Evolutionary conservation across 2,113 vertebrate species (phyloP).

Genomic region (Salvator merianae): DNA sequence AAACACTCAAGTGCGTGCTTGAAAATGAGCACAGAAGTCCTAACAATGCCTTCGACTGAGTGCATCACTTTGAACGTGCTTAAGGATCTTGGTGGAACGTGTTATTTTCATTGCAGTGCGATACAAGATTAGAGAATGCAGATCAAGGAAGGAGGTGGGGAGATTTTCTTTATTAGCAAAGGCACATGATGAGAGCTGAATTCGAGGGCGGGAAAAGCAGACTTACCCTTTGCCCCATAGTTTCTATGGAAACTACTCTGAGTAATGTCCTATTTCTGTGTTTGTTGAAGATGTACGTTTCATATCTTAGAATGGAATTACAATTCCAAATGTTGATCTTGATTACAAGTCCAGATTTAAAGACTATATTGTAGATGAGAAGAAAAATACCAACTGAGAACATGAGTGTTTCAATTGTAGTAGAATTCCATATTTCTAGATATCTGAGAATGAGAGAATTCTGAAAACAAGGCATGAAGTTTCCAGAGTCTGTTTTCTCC

Average conservation of each 20-base stretch:
- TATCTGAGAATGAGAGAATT: too few species aligned
- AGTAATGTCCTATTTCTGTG: constrained; percentile 1
- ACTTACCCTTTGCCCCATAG: neutral
- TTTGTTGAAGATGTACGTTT: constrained; percentile 39
- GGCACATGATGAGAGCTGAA: neutral
- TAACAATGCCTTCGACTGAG: neutral
- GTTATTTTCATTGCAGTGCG: neutral
- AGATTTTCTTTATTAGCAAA: constrained; percentile 14
- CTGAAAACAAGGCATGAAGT: neutral
- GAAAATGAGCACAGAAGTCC: neutral
- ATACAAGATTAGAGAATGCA: neutral
- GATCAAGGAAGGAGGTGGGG: neutral
- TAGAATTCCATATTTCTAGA: too few species aligned
- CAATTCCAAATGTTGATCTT: constrained; percentile 5
- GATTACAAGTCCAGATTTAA: constrained; percentile 12
- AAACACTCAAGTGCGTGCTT: neutral
- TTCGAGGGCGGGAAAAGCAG: neutral
- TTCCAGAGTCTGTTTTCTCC: neutral
- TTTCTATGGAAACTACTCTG: constrained; percentile 51
- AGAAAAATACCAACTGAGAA: neutral
- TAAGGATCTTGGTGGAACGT: neutral
- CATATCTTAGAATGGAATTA: constrained; percentile 5
- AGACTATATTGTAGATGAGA: constrained; percentile 20
- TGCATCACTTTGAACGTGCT: neutral
- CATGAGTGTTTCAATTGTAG: fast-evolving